Conservation (phyloP, 23 tunicate species). For the Phallusia fumigata region DNA sequence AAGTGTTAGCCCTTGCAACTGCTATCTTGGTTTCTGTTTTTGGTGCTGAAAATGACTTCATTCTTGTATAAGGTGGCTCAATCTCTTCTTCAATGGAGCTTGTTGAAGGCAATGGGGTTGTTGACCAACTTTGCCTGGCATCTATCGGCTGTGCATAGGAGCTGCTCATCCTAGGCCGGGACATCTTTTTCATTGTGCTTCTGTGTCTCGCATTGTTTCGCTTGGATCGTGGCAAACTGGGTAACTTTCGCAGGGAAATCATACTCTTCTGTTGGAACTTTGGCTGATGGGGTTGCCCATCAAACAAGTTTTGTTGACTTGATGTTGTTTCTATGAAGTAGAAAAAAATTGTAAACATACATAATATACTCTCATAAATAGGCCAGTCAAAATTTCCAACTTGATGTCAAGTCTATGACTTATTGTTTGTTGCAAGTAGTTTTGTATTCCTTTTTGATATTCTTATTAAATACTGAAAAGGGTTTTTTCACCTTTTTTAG, state of each 20-base stretch:
- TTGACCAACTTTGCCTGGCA: neutral
- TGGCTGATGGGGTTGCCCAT: neutral
- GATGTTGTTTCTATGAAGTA: neutral
- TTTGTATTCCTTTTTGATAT: neutral
- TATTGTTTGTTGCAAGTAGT: neutral
- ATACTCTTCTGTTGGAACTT: neutral
- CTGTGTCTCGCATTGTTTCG: neutral
- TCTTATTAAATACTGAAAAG: neutral
- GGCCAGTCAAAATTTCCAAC: too few relatives aligned
- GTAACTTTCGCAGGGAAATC: neutral
- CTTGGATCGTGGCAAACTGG: neutral
- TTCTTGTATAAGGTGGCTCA: neutral
- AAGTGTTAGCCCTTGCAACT: neutral
- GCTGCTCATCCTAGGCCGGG: neutral
- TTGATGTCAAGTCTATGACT: too few relatives aligned
- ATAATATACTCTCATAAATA: too few relatives aligned
- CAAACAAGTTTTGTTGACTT: constrained; percentile 2
- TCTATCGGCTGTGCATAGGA: neutral
- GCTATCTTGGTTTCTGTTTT: neutral
- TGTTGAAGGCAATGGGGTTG: neutral
- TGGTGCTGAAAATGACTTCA: constrained; percentile 8
- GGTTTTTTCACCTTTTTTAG: too few relatives aligned
- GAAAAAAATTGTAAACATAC: too few relatives aligned
- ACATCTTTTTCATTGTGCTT: neutral
- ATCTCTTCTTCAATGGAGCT: neutral